A percentile compares a stretch with the other conserved stretches of the same genome.
Conservation (phyloP, 2,113 vertebrate species). For the Boleophthalmus pectinirostris region DNA sequence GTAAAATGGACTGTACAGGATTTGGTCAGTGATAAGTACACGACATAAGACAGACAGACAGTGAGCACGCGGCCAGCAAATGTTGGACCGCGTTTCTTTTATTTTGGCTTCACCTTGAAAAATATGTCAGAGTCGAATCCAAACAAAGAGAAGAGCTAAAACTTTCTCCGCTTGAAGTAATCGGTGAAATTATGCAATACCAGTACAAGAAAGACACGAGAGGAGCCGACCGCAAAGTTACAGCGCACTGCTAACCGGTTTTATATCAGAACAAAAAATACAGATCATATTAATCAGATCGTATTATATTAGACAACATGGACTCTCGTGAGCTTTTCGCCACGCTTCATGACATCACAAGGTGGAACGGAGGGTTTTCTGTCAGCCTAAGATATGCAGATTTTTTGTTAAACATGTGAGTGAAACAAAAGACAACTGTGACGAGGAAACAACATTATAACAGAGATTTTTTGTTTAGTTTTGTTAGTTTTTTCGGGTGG, state of each 20-base stretch:
- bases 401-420: no score
- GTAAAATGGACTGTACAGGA: constrained; percentile 67
- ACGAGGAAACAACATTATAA: no score
- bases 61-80: constrained; percentile 43
- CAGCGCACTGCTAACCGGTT: background rate
- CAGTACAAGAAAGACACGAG: background rate
- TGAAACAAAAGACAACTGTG: no score
- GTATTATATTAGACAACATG: no score
- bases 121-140: background rate
- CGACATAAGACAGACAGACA: constrained; percentile 68
- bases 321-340: no score
- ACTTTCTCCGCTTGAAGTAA: background rate
- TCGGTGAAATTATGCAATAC: background rate
- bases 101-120: background rate
- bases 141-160: background rate
- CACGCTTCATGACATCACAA: no score
- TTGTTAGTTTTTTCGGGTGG: no score
- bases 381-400: no score
- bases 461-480: no score
- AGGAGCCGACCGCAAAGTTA: background rate
- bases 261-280: background rate
- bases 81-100: background rate
- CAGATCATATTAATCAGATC: background rate
- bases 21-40: constrained; percentile 70
- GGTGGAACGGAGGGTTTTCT: no score